Evolutionary conservation across 2,113 vertebrate genomes (phyloP).

Genomic region (Larimichthys polyactis): DNA sequence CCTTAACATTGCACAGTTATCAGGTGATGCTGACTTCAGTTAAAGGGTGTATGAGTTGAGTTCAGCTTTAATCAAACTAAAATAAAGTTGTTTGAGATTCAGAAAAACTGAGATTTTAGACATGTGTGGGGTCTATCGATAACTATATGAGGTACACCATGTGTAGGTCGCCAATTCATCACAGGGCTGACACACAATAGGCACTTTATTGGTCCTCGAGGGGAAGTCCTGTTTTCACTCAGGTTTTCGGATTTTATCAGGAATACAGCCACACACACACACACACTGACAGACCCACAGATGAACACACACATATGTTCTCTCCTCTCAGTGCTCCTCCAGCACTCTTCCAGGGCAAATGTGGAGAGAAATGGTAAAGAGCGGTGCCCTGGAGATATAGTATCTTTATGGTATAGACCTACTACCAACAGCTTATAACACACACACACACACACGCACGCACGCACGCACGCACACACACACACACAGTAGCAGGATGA

Average conservation of each 20-base stretch:
- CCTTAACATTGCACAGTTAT: background rate
- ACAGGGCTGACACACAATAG: too few relatives aligned
- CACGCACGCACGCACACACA: constrained; percentile 12
- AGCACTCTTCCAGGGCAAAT: constrained; percentile 50
- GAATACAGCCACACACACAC: too few relatives aligned
- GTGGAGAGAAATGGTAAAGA: too few relatives aligned
- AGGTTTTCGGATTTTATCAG: too few relatives aligned
- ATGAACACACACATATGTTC: constrained; percentile 19
- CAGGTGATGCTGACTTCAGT: background rate
- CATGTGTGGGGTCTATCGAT: background rate
- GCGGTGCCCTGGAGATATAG: too few relatives aligned
- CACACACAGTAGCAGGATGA: constrained; percentile 36
- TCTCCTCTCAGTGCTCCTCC: constrained; percentile 72
- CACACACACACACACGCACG: constrained; percentile 6
- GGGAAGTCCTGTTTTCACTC: too few relatives aligned
- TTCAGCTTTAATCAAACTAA: background rate
- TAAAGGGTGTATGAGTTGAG: background rate
- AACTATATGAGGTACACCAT: too few relatives aligned
- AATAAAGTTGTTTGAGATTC: background rate
- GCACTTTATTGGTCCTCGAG: too few relatives aligned
- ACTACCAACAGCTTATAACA: background rate
- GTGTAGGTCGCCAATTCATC: too few relatives aligned
- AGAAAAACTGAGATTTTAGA: background rate
- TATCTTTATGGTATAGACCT: background rate
- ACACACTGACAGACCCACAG: background rate